Evolutionary conservation across 1,140 invertebrate species (phyloP).

Genomic region (Zaprionus kolodkinae): DNA sequence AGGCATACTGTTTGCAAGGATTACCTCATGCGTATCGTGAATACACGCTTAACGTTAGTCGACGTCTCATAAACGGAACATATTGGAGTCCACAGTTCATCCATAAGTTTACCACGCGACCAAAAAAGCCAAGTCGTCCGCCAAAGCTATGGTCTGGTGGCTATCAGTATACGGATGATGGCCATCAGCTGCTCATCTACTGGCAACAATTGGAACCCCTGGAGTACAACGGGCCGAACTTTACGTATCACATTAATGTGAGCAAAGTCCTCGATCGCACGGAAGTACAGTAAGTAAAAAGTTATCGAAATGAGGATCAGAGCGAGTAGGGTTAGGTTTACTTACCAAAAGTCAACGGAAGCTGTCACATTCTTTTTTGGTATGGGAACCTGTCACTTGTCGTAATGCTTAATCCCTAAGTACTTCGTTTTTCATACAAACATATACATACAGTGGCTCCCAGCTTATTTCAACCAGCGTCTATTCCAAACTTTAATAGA

Average conservation of each 20-base stretch:
- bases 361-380: too few relatives aligned
- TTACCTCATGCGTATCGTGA: slow-evolving; percentile 7
- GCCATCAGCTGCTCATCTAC: slow-evolving; percentile 16
- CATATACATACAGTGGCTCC: too few relatives aligned
- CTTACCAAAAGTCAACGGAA: too few relatives aligned
- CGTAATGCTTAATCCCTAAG: too few relatives aligned
- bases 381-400: too few relatives aligned
- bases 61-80: not conserved
- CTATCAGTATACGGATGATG: slow-evolving; percentile 6
- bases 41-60: not conserved
- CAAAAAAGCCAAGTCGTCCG: not conserved
- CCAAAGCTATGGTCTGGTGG: slow-evolving; percentile 14
- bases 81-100: not conserved
- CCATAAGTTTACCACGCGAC: not conserved
- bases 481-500: too few relatives aligned
- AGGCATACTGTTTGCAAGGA: not conserved
- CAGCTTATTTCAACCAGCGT: too few relatives aligned
- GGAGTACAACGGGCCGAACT: slow-evolving; percentile 37
- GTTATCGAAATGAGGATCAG: too few relatives aligned
- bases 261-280: not conserved
- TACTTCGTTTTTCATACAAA: too few relatives aligned
- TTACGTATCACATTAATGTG: slow-evolving; percentile 14
- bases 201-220: slow-evolving; percentile 27
- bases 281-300: slow-evolving; percentile 14
- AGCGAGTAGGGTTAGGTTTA: too few relatives aligned